A percentile compares a stretch with the other conserved stretches of the same genome.
Conservation (phyloP, 2,797 vertebrate species). For the Chaunax sp. region DNA sequence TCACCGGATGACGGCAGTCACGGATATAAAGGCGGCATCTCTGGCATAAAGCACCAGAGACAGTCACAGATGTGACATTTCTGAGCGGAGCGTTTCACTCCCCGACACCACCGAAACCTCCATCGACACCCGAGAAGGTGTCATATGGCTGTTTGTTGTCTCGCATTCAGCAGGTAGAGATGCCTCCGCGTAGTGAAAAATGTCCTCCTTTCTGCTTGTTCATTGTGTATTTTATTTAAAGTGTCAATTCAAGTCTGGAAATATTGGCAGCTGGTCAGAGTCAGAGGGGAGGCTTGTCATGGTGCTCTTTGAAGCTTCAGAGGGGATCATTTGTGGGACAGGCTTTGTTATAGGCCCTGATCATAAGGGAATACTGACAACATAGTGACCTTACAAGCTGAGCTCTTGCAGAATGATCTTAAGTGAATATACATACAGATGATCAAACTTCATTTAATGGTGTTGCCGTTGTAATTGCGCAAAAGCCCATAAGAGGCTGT, state of each 20-base stretch:
- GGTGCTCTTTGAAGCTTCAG: constrained; percentile 55
- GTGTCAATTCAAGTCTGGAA: constrained; percentile 70
- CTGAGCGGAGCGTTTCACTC: constrained; percentile 54
- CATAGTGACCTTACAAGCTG: constrained; percentile 41
- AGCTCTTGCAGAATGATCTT: constrained; percentile 29
- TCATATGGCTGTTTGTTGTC: constrained; percentile 78
- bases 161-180: constrained; percentile 74
- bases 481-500: background rate
- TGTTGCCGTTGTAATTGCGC: background rate
- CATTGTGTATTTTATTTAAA: constrained; percentile 77
- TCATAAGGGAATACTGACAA: constrained; percentile 59
- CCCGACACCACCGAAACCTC: constrained; percentile 46
- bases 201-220: constrained; percentile 55
- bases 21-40: constrained; percentile 57
- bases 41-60: constrained; percentile 54
- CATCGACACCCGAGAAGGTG: constrained; percentile 65
- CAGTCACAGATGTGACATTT: constrained; percentile 74
- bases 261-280: constrained; percentile 56
- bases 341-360: constrained; percentile 53
- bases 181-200: constrained; percentile 65
- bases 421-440: constrained; percentile 32
- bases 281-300: constrained; percentile 59
- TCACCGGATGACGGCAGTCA: constrained; percentile 61
- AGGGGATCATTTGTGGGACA: constrained; percentile 54
- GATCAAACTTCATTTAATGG: constrained; percentile 24